phyloP scores from a whole-genome alignment of 2,113 vertebrate species.

The Melanotaenia duboulayi region DNA sequence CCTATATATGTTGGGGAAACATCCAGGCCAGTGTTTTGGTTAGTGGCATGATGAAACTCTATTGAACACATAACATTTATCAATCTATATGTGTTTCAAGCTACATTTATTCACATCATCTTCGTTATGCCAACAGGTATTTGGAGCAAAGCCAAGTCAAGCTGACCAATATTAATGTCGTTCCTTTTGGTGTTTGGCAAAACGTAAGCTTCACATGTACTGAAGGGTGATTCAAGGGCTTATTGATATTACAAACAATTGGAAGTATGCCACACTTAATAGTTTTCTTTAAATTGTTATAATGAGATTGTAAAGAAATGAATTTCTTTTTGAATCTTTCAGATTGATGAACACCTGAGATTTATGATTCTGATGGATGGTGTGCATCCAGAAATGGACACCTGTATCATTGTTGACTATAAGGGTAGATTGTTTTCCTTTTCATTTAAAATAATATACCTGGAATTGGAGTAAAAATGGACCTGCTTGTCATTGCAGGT shows the following conservation, averaged over 20 bases:
- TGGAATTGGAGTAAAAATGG: neutral
- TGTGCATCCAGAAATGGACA: constrained; percentile 87
- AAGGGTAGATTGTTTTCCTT: constrained; percentile 74
- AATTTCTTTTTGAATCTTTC: neutral
- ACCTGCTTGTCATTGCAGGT: too few relatives aligned
- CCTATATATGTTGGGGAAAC: constrained; percentile 87
- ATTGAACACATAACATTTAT: neutral
- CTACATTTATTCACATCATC: neutral
- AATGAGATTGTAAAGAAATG: too few relatives aligned
- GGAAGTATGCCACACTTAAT: neutral
- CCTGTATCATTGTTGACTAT: constrained; percentile 87
- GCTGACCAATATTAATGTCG: constrained; percentile 83
- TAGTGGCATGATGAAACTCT: neutral
- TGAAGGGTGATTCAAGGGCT: neutral
- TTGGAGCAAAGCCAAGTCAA: constrained; percentile 79
- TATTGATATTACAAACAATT: neutral
- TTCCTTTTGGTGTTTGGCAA: constrained; percentile 85
- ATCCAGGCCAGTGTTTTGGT: constrained; percentile 86
- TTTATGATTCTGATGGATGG: constrained; percentile 89
- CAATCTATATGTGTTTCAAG: neutral
- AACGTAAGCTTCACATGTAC: constrained; percentile 66
- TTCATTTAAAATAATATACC: neutral
- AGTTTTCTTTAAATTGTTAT: too few relatives aligned
- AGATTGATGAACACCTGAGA: constrained; percentile 78
- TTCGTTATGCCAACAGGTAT: constrained; percentile 52